Base-by-base conservation (phyloP, 2,888 invertebrate species). In the Calliphora vomitoria region DNA sequence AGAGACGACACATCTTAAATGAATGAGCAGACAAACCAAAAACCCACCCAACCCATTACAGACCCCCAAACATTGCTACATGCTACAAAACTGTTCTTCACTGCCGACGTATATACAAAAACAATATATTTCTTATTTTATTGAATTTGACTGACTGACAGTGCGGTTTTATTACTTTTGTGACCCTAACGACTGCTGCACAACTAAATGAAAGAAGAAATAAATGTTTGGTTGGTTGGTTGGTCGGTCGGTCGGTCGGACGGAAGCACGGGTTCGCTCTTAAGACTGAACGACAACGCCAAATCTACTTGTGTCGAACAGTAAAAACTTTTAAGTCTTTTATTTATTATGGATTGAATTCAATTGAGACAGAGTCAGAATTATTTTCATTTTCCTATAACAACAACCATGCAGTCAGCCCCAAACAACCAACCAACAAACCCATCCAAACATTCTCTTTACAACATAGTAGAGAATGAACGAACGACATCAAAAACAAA, bases 321-420 rank as follows among this genome's bases (percentile, higher is more conserved):
- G 20, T 20, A 66, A 66, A 69, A 74, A 41, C 31, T 47, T 69
- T 55, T 72, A 83, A 86, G 80, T 83, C 66, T 62, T 82, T 82
- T 87, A 76, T 80, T 83, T 84, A 84, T 80, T 80, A 87, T 76
- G 75, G 76, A 87, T 81, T 87, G 84, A 81, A 84, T 79, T 83
- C 79, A 86, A 86, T 84, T 87, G 62, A 55, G 78, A 47, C 47
- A 64, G 79, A 69, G 79, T 47, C 31, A 38, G 50, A 76, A 60
- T 25, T 85, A 20, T 68, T 62, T 60, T 8, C 25, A 78, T 79
- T 53, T 60, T 25, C 25, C 72, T n/a, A 53, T 31, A 71, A 75
- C 71, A 35, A 15, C 69, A 72, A 66, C 15, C 58, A 53, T 53
- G 64, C 38, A 38, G 44, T 15, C 66, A 25, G 13, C 31, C 35